Conservation (phyloP, 2,113 vertebrate genomes). For the Halichoerus grypus region DNA sequence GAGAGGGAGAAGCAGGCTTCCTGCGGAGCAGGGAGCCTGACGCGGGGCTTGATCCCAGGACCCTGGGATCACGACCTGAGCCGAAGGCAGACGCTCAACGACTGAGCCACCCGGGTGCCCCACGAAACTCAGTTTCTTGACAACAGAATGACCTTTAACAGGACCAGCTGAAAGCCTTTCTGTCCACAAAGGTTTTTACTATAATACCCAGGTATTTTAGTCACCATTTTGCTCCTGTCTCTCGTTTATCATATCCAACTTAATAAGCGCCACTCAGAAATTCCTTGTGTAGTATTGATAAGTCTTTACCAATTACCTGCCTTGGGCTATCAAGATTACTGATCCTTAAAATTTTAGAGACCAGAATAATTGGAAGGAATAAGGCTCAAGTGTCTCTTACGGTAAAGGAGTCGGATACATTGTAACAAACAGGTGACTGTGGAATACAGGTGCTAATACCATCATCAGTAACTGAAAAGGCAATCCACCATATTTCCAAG, state of each 20-base stretch:
- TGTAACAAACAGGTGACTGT: background rate
- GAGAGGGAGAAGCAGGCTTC: too few species aligned
- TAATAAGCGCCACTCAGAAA: background rate
- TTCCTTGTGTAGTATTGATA: background rate
- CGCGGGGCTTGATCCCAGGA: too few species aligned
- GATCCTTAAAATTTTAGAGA: background rate
- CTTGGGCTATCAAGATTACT: background rate
- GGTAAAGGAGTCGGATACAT: background rate
- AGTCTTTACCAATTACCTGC: background rate
- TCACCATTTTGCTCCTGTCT: background rate
- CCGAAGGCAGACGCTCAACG: too few species aligned
- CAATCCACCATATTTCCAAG: background rate
- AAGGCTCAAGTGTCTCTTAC: background rate
- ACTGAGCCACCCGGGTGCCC: too few species aligned
- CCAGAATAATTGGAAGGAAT: background rate
- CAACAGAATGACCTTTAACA: background rate
- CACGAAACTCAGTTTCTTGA: background rate
- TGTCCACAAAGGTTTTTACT: slow-evolving; percentile 6
- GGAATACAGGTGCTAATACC: background rate
- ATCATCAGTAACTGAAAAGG: background rate
- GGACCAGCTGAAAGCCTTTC: background rate
- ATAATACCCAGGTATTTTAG: background rate
- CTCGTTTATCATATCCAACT: background rate
- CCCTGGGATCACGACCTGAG: too few species aligned
- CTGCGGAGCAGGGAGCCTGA: too few species aligned